Conservation (phyloP, 2,888 invertebrate species). For the Ichneumon xanthorius region DNA sequence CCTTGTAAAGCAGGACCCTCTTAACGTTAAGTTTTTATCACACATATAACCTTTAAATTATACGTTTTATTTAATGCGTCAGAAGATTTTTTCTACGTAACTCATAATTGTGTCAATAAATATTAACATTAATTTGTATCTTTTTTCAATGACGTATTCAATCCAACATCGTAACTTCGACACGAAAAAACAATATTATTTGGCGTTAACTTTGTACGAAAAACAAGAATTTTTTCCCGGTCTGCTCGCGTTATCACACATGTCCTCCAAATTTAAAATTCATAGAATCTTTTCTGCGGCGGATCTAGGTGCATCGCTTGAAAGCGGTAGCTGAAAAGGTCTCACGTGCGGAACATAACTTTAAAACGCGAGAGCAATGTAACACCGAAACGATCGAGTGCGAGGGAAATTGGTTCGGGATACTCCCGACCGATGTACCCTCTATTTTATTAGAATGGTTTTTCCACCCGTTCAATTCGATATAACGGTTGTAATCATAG, state of each 20-base stretch:
- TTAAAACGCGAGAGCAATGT: conserved; percentile 54
- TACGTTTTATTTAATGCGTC: too few relatives aligned
- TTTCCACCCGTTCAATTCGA: conserved; percentile 23
- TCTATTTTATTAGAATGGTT: conserved; percentile 54
- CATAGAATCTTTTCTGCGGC: conserved; percentile 36
- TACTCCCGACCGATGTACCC: background rate
- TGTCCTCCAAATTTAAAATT: conserved; percentile 16
- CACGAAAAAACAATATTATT: background rate
- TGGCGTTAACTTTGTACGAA: background rate
- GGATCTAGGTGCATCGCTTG: conserved; percentile 8
- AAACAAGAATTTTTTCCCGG: background rate
- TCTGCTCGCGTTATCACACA: background rate
- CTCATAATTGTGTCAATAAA: background rate
- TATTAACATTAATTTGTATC: background rate
- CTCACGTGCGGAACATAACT: conserved; percentile 64
- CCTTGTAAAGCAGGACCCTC: too few relatives aligned
- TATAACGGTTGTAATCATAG: conserved; percentile 49
- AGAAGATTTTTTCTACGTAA: too few relatives aligned
- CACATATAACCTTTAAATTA: too few relatives aligned
- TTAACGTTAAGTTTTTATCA: too few relatives aligned
- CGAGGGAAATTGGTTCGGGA: conserved; percentile 21
- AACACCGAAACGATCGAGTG: conserved; percentile 63
- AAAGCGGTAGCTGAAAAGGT: conserved; percentile 41
- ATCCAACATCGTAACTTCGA: background rate
- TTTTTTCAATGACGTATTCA: background rate